Base-by-base conservation (phyloP, 1,140 invertebrate genomes). In the Drosophila mauritiana region DNA sequence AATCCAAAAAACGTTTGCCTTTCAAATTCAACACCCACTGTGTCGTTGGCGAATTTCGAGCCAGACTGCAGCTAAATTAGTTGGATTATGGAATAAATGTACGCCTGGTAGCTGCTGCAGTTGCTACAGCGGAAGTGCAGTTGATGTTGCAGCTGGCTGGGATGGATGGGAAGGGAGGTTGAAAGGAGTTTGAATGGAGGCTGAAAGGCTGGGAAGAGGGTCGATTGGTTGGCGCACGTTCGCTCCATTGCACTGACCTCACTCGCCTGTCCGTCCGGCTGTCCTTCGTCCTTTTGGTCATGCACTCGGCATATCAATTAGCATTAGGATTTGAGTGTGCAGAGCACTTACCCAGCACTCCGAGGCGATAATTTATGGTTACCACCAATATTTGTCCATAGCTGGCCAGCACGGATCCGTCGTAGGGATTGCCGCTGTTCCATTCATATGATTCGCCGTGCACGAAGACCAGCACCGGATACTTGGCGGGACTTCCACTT, bases 371-470 rank as follows among this genome's bases (percentile, higher is more conserved):
- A 95, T 99, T 99, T 91, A 99, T 96, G 72, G 98, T 98, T 92
- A 99, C 97, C 62, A 99, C 98, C 76, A 99, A 97, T 78, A 99
- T 95, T 80, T 97, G 96, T 25, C 98, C 97, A 91, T 97, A 97
- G 84, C 97, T 97, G 52, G 98, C 96, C 63, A 99, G 94, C 13
- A 99, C 96, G 57, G 96, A 97, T 59, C 98, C 98, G 88, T 99
- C 98, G 93, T 98, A 99, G 0, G 97, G 96, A 94, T 99, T 99
- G 36, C 98, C 98, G 37, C 97, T 98, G 93, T 98, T 98, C 96
- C 97, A 98, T 92, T 98, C 97, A 93, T 98, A 99, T 80, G 97
- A 98, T 93, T 99, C 98, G 1, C 98, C 98, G 91, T 99, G 98
- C 49, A 99, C 96, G 94, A 98, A 98, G 11, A 99, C 96, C 92